Conservation (phyloP, 2,113 vertebrate species). For the Nerophis lumbriciformis region DNA sequence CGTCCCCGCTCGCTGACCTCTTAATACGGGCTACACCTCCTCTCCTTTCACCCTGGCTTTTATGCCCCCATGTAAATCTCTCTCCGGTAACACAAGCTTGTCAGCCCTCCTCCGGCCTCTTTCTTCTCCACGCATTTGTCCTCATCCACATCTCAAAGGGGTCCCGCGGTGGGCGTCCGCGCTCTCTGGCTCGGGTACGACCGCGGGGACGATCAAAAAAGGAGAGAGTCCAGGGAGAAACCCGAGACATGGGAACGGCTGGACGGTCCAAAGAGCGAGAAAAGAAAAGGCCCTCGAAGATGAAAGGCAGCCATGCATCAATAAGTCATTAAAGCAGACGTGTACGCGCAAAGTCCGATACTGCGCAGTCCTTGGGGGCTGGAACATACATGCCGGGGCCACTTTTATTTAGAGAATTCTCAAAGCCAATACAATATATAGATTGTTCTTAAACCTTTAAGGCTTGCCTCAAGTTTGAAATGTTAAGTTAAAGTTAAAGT, state of each 20-base stretch:
- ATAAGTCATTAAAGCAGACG: slow-evolving; percentile 62
- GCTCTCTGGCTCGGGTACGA: slow-evolving; percentile 45
- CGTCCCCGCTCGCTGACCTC: slow-evolving; percentile 42
- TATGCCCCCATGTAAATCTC: slow-evolving; percentile 66
- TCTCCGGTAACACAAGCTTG: slow-evolving; percentile 64
- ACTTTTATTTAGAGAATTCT: too few species aligned
- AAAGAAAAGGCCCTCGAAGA: slow-evolving; percentile 38
- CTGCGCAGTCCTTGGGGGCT: too few species aligned
- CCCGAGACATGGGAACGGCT: slow-evolving; percentile 62
- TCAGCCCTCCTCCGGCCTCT: slow-evolving; percentile 41
- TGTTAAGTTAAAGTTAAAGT: too few species aligned
- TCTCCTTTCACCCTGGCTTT: slow-evolving; percentile 62
- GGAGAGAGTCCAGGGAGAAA: slow-evolving; percentile 60
- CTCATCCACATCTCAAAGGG: slow-evolving; percentile 56
- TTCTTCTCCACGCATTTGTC: slow-evolving; percentile 63
- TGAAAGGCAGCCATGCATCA: slow-evolving; percentile 65
- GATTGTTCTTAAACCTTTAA: too few species aligned
- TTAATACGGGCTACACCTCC: slow-evolving; percentile 44
- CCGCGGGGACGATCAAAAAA: slow-evolving; percentile 58
- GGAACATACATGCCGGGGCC: too few species aligned
- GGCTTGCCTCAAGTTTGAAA: too few species aligned
- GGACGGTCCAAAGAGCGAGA: slow-evolving; percentile 56
- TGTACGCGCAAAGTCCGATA: background rate
- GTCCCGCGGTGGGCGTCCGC: slow-evolving; percentile 27
- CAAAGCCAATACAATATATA: too few species aligned